Base-by-base conservation (phyloP, 64 coral and sea anemone species). In the Porites lutea region DNA sequence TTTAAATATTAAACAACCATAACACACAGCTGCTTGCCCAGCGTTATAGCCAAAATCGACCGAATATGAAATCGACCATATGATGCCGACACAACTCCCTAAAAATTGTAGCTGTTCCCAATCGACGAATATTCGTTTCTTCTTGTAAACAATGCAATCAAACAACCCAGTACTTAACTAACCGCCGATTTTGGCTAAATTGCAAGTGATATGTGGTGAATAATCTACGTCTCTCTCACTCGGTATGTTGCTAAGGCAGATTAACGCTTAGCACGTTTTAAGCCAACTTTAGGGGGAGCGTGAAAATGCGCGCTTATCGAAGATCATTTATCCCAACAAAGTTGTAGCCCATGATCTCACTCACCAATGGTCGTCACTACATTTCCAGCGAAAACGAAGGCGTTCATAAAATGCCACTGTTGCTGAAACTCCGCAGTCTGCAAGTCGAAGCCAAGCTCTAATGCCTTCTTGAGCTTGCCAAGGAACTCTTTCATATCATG, bases 281-380 rank as follows among this genome's bases (percentile, higher is more conserved):
- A n/a, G 18, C 37, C 81, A 63, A 49, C 10, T 84, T 50, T 84
- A 46, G 65, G 65, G 48, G 14, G 51, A 84, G 81, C 62, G 81
- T 68, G 16, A 51, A 84, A 68, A 68, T 68, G 45, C 16, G 62
- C 61, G 61, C 81, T 68, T 3, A 16, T 11, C n/a, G 19, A 18
- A 76, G 48, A 49, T 48, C 48, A 49, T 69, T 50, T 53, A 68
- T 15, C 48, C 18, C 47, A 50, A 68, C 62, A 52, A 21, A 8
- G 37, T 68, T 68, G 61, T 4, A 12, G 63, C 9, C 8, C 22
- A 47, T 68, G 44, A 51, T 22, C 6, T 64, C 12, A 96, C 95
- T 91, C 69, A 97, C 95, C 95, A 54, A 97, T 97, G 12, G 95
- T 97, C 10, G 95, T 97, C 8, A 97, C 95, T 54, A 97, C 95